These are phyloP conservation scores for Odocoileus hemionus DNA, from an alignment of 2,113 vertebrate species.

Conservation along the genomic window DNA sequence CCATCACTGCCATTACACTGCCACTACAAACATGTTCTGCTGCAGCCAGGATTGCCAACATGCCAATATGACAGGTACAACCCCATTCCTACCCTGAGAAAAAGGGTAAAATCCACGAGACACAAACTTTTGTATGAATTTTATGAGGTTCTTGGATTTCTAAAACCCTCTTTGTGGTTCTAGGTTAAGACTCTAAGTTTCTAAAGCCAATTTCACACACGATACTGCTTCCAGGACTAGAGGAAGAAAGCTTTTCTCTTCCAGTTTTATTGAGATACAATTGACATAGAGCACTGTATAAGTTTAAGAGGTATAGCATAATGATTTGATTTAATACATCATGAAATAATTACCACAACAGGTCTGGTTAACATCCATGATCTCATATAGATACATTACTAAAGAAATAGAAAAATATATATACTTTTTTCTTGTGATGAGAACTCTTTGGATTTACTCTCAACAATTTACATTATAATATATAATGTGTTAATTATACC, in stretches of 20 bases:
- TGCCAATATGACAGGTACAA: not conserved
- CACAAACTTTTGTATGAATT: not conserved
- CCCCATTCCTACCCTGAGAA: not conserved
- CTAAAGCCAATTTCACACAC: not conserved
- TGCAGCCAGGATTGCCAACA: not conserved
- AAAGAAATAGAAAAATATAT: not conserved
- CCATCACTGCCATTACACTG: not conserved
- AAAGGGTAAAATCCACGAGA: not conserved
- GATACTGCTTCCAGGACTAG: not conserved
- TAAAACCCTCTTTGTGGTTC: not conserved
- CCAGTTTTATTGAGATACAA: not conserved
- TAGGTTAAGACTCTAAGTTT: not conserved
- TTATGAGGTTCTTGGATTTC: not conserved
- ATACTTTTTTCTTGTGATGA: not conserved
- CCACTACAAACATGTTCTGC: not conserved
- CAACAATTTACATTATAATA: not conserved
- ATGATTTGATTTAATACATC: not conserved
- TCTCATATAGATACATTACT: not conserved
- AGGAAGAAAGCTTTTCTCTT: not conserved
- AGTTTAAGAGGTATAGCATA: not conserved
- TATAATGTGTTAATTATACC: not conserved
- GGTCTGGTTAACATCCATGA: not conserved
- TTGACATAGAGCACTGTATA: not conserved
- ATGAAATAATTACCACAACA: not conserved
- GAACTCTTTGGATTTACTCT: not conserved